Conservation (phyloP, 2,888 invertebrate species). For the Plebejus melissa region DNA sequence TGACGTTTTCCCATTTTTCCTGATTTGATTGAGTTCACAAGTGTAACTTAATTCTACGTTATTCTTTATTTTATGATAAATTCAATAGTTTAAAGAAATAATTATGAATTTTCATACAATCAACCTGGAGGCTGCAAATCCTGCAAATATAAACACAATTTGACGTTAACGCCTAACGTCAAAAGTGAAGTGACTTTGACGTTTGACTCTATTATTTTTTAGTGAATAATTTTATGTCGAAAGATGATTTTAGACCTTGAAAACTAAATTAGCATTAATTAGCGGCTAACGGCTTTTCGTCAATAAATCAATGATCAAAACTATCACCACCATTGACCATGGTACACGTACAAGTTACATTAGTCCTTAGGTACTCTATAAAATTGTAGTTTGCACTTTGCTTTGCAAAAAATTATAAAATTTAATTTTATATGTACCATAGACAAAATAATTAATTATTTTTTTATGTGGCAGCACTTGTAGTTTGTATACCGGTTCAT, state of each 20-base stretch:
- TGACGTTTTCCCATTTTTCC: conserved; percentile 93
- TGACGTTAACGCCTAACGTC: neutral
- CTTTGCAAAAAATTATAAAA: neutral
- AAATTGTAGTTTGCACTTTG: too few species aligned
- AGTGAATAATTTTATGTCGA: too few species aligned
- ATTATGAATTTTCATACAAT: neutral
- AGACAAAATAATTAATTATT: neutral
- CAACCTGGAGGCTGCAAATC: neutral
- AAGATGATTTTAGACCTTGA: too few species aligned
- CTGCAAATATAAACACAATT: neutral
- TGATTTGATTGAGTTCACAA: neutral
- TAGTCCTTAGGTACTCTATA: too few species aligned
- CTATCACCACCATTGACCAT: too few species aligned
- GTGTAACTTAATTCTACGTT: neutral
- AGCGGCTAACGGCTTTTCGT: too few species aligned
- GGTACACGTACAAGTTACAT: too few species aligned
- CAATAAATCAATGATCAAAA: too few species aligned
- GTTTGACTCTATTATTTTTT: too few species aligned
- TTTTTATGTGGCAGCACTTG: conserved; percentile 40
- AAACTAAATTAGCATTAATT: too few species aligned
- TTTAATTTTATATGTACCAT: neutral
- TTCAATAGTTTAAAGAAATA: neutral
- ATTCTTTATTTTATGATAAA: neutral
- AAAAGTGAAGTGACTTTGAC: too few species aligned
- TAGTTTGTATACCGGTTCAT: too few species aligned